Base-by-base conservation (phyloP, 2,113 vertebrate species). In the Chlorodrepanis virens region DNA sequence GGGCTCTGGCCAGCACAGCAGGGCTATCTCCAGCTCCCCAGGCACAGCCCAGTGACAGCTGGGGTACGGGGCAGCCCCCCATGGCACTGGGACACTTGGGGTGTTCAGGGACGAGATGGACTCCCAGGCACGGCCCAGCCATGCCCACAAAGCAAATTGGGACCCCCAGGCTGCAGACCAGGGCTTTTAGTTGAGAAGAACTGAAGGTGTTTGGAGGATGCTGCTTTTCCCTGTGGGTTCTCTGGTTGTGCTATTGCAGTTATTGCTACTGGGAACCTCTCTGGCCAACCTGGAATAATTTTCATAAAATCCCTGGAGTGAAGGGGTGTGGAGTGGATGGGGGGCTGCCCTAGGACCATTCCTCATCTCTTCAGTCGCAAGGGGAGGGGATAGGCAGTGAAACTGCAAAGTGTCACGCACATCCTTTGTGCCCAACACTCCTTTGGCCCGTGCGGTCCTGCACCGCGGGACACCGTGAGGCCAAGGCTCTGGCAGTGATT, bases 41-140 rank as follows among this genome's bases (percentile, higher is more conserved):
- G 20, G 40, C 39, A 40, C 44, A 19, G 70, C 57, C 11, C 12
- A 16, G 59, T 13, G 47, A 39, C 54, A 60, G 29, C 16, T 0
- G 0, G 16, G 1, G 13, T 10, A 16, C 0, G 0, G 67, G n/a
- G 4, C 37, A 59, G 28, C 15, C 12, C 45, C 25, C 31, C 65
- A 23, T 0, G 4, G 28, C 60, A 61, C 18, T 0, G 1, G 31
- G 21, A 42, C 5, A 7, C 44, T 14, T 0, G 0, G 12, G 16
- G 39, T 39, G 19, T 23, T 49, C 5, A 11, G 50, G 71, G 31
- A 29, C 4, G 10, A n/a, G 33, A 35, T 14, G 44, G 21, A 24
- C 9, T 42, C 47, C 15, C 13, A 2, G 33, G n/a, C 4, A 31
- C 61, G 37, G 29, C 63, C 57, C 35, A 40, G 63, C 13, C 60